Evolutionary conservation across 2,113 vertebrate genomes (phyloP).

Genomic region (Dermatemys mawii): DNA sequence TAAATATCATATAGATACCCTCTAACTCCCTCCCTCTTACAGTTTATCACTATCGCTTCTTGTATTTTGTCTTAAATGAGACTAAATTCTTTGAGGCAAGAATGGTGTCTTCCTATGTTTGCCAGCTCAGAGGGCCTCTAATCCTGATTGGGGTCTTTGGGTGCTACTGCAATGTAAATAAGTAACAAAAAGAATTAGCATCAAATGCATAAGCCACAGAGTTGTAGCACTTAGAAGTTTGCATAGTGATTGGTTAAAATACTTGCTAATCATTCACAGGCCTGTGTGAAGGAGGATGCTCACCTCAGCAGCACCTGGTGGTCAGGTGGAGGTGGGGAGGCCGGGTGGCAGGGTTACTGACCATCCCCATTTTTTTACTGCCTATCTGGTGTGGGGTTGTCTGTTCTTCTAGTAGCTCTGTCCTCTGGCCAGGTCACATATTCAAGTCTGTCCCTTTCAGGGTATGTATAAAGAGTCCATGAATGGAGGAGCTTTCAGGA

Average conservation of each 20-base stretch:
- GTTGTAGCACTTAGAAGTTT: not conserved
- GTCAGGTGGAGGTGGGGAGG: not conserved
- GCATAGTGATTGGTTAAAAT: not conserved
- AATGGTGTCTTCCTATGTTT: not conserved
- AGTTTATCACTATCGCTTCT: rapidly evolving
- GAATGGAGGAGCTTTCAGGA: not conserved
- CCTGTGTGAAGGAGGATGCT: not conserved
- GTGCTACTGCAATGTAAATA: not conserved
- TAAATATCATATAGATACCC: rapidly evolving
- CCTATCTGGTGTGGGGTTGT: not conserved
- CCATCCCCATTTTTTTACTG: not conserved
- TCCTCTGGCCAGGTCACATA: not conserved
- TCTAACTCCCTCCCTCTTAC: not conserved
- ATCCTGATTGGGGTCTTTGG: not conserved
- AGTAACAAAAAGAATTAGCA: not conserved
- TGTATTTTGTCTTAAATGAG: not conserved
- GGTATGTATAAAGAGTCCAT: not conserved
- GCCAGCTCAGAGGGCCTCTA: not conserved
- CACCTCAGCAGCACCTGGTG: not conserved
- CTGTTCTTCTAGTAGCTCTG: not conserved
- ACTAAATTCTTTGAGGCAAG: not conserved
- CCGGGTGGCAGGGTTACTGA: not conserved
- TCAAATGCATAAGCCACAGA: not conserved
- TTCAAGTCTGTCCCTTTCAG: not conserved
- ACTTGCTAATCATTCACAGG: not conserved